Conservation (phyloP, 2,797 vertebrate genomes). For the Myotis daubentonii region DNA sequence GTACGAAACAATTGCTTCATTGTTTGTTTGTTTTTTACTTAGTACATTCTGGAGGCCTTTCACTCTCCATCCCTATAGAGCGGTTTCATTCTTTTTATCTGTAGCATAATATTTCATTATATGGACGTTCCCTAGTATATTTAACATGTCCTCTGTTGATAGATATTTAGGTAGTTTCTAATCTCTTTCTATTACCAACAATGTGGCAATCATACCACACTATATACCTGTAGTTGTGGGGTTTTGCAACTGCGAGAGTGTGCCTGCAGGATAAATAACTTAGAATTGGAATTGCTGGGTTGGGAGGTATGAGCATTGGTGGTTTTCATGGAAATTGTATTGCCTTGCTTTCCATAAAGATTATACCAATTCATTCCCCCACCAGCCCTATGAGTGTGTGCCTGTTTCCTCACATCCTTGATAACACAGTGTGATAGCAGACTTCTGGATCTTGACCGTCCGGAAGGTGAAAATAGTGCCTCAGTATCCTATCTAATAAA, state of each 20-base stretch:
- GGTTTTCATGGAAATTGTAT: background rate
- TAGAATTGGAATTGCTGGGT: background rate
- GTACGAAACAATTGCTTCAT: background rate
- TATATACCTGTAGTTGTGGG: background rate
- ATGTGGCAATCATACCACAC: background rate
- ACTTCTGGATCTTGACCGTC: background rate
- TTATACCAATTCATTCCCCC: background rate
- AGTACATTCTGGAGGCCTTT: background rate
- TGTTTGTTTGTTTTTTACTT: background rate
- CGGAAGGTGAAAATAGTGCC: background rate
- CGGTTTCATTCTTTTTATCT: background rate
- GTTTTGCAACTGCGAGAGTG: background rate
- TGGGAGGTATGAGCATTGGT: background rate
- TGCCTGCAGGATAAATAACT: background rate
- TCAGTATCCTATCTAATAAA: background rate
- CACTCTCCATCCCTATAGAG: background rate
- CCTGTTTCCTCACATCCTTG: background rate
- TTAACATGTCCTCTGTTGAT: background rate
- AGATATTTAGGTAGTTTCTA: slow-evolving; percentile 20
- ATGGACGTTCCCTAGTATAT: background rate
- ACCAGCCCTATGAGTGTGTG: no score
- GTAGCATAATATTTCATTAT: background rate
- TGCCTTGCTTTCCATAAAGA: background rate
- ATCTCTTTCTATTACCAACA: slow-evolving; percentile 3
- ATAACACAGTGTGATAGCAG: background rate